Evolutionary conservation across 2,888 invertebrate genomes (phyloP), one percentile per base, ranked within the genome.

Genomic region (Plusia festucae): DNA sequence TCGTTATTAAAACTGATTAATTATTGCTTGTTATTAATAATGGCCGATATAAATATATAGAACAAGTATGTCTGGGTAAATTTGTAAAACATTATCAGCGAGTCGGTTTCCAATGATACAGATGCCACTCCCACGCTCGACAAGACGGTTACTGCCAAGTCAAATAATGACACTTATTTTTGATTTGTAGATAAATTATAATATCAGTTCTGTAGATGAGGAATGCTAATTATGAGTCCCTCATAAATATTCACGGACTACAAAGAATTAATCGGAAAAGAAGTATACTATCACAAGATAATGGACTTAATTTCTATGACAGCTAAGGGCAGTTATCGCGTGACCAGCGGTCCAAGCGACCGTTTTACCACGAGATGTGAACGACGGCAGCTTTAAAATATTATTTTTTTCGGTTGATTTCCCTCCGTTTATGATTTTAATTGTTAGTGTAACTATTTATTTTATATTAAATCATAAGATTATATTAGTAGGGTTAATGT

Each of bases 341-440:
- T 80, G 40, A 53, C 22, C 51, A 55, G 53, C 62, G 57, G 68
- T 69, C 54, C 59, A 59, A 71, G 64, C 75, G 58, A 61, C 65
- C 61, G 60, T 65, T 69, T 79, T 71, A 73, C 70, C 70, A 78
- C 65, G 72, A 65, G 72, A 71, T 78, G 74, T 78, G 73, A 70
- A 78, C 68, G 73, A 82, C 74, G 80, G 81, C 83, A 85, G 85
- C 84, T 87, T 86, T 84, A 84, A 87, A 75, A 73, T 64, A 71
- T n/a, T 66, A 66, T 73, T 63, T 81, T 70, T 76, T 85, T 87
- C 72, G 80, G 79, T 87, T 86, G 65, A 76, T 86, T 82, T 90
- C 93, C 92, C 93, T 93, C 93, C 92, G 91, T 90, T 85, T 83
- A 81, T 82, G 73, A 81, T 86, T 82, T 89, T 89, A 90, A 86